These are phyloP conservation scores for Lysandra bellargus DNA, from an alignment of 2,888 invertebrate genomes.

Conservation along the genomic window DNA sequence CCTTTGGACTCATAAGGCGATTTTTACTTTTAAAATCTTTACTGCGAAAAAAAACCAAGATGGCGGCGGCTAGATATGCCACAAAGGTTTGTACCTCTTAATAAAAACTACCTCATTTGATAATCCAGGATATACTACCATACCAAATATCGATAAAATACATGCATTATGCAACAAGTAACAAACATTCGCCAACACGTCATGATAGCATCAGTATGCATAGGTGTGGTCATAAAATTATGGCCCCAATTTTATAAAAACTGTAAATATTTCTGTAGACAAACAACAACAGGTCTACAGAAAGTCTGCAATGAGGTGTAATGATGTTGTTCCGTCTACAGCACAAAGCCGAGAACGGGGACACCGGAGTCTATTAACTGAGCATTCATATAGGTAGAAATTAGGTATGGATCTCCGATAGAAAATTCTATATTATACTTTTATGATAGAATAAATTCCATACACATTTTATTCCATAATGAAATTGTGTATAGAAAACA, in stretches of 20 bases:
- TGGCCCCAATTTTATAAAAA: not conserved
- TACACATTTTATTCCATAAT: not conserved
- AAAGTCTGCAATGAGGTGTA: constrained; percentile 2
- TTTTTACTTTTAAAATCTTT: too few relatives aligned
- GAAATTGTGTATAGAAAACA: not conserved
- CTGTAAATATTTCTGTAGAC: not conserved
- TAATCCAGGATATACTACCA: too few relatives aligned
- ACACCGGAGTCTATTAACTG: not conserved
- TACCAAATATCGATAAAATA: too few relatives aligned
- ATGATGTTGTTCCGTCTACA: not conserved
- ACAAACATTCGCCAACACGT: too few relatives aligned
- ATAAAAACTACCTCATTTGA: too few relatives aligned
- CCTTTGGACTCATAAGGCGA: too few relatives aligned
- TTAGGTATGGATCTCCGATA: not conserved
- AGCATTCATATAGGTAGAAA: not conserved
- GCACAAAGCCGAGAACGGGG: not conserved
- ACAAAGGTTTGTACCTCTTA: too few relatives aligned
- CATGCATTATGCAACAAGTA: too few relatives aligned
- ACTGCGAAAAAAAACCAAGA: too few relatives aligned
- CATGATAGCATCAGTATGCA: not conserved
- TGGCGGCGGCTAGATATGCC: too few relatives aligned
- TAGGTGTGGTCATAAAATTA: not conserved
- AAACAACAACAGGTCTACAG: not conserved
- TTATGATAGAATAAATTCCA: too few relatives aligned
- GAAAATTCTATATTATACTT: not conserved